Conservation (phyloP, 2,888 invertebrate genomes). For the Deroplatys truncata region DNA sequence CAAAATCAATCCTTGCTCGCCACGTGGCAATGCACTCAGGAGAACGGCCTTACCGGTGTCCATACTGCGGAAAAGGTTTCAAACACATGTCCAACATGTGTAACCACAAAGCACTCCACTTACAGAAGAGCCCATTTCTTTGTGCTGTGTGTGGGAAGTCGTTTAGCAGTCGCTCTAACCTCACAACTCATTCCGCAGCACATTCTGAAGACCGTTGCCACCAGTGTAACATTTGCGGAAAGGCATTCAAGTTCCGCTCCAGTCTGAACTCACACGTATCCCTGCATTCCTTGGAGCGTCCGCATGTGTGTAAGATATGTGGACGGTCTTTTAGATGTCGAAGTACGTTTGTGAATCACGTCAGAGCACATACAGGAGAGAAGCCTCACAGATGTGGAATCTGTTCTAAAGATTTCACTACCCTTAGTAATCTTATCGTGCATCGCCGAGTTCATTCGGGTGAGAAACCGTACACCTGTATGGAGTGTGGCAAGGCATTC, state of each 20-base stretch:
- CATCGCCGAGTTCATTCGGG: conserved; percentile 13
- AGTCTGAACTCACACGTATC: background rate
- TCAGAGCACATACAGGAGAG: background rate
- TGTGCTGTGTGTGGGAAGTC: conserved; percentile 9
- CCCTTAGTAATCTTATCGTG: background rate
- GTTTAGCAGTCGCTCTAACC: conserved; percentile 2
- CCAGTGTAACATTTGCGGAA: conserved; percentile 13
- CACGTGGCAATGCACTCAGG: conserved; percentile 8
- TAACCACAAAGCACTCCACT: conserved; percentile 7
- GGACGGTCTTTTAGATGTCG: conserved; percentile 8
- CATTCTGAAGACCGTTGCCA: background rate
- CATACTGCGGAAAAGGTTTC: background rate
- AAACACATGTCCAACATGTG: conserved; percentile 9
- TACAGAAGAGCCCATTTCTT: background rate
- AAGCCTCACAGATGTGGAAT: conserved; percentile 7
- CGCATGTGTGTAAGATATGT: conserved; percentile 10
- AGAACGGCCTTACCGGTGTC: background rate
- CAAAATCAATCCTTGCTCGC: background rate
- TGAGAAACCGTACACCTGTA: background rate
- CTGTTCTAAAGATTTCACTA: conserved; percentile 9
- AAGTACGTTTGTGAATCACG: conserved; percentile 1
- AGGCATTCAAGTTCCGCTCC: conserved; percentile 5
- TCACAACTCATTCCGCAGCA: conserved; percentile 1
- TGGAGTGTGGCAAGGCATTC: background rate
- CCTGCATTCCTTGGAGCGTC: background rate